phyloP scores from a whole-genome alignment of 2,113 vertebrate species.

The Vidua macroura region DNA sequence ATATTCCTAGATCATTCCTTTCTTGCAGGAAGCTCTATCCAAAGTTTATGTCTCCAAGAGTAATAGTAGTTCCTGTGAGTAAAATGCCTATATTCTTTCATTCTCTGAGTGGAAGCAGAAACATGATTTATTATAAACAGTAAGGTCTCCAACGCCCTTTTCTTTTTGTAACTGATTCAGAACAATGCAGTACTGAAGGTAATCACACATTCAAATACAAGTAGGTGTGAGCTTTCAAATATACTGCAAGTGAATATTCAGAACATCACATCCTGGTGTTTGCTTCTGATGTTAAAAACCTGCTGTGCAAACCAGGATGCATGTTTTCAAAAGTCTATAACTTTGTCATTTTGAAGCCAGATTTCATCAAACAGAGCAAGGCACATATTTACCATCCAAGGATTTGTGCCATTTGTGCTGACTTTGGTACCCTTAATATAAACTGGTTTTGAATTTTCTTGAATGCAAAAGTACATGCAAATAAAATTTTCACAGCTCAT shows the following conservation, averaged over 20 bases:
- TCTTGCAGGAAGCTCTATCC: not conserved
- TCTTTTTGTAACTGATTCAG: constrained; percentile 24
- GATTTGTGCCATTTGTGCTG: constrained; percentile 26
- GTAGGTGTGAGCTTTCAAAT: constrained; percentile 57
- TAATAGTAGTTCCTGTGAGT: not conserved
- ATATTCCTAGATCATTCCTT: not conserved
- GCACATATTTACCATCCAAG: not conserved
- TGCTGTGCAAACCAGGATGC: constrained; percentile 59
- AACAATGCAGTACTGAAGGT: constrained; percentile 44
- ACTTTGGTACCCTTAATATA: not conserved
- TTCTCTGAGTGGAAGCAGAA: constrained; percentile 5
- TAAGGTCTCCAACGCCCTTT: not conserved
- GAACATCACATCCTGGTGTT: constrained; percentile 62
- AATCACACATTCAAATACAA: constrained; percentile 62
- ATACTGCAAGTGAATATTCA: constrained; percentile 59
- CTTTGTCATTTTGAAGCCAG: constrained; percentile 29
- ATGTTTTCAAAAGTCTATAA: constrained; percentile 52
- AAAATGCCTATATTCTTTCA: not conserved
- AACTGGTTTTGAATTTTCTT: not conserved
- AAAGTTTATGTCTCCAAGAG: not conserved
- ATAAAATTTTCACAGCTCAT: not conserved
- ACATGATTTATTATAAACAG: constrained; percentile 26
- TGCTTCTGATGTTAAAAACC: constrained; percentile 62
- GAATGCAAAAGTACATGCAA: not conserved
- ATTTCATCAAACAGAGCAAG: constrained; percentile 33